Evolutionary conservation across 2,797 vertebrate genomes (phyloP).

Genomic region (Novumbra hubbsi): DNA sequence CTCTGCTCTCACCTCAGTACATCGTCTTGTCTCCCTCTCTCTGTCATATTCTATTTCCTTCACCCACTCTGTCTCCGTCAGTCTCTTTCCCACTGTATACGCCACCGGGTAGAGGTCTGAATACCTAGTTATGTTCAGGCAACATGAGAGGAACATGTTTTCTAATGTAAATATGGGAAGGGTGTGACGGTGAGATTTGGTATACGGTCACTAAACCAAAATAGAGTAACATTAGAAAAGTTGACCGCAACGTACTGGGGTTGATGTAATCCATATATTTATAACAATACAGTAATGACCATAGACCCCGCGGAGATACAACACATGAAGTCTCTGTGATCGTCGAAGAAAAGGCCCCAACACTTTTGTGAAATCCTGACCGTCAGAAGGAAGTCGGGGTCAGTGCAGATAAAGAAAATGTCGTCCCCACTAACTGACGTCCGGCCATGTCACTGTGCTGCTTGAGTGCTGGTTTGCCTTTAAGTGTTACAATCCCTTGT

Average conservation of each 20-base stretch:
- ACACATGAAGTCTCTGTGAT: background rate
- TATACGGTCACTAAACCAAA: background rate
- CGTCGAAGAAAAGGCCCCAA: background rate
- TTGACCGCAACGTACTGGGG: background rate
- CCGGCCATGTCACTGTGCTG: background rate
- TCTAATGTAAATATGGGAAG: background rate
- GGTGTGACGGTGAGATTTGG: background rate
- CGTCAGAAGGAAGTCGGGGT: constrained; percentile 46
- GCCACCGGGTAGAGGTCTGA: background rate
- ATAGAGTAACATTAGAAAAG: too few species aligned
- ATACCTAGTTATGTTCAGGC: constrained; percentile 24
- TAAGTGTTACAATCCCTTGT: constrained; percentile 6
- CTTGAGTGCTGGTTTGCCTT: constrained; percentile 7
- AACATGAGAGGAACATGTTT: background rate
- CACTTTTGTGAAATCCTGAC: constrained; percentile 20
- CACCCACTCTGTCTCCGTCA: constrained; percentile 6
- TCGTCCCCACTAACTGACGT: constrained; percentile 42
- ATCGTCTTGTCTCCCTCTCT: background rate
- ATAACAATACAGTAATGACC: background rate
- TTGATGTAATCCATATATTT: background rate
- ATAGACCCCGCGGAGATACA: background rate
- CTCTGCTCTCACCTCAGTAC: background rate
- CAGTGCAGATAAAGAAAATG: constrained; percentile 40
- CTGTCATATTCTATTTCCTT: background rate
- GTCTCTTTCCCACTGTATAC: background rate